Base-by-base conservation (phyloP, 2,113 vertebrate genomes). In the Lycaon pictus region DNA sequence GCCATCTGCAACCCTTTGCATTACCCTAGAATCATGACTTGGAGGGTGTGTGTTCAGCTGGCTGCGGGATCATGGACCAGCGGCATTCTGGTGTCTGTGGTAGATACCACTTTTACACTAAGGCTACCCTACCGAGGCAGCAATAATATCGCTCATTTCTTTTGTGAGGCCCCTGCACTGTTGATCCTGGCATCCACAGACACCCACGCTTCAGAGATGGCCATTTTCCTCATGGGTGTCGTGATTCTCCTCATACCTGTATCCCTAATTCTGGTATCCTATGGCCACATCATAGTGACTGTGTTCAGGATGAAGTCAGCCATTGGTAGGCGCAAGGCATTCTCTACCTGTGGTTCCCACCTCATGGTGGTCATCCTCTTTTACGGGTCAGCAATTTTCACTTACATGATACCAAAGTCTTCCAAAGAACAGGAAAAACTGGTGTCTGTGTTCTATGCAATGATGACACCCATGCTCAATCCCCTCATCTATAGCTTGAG, bases 121-220 rank as follows among this genome's bases (percentile, higher is more conserved):
- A 95, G 53, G 1, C 88, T 98, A 22, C 97, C 96, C 43, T 98
- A 97, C 32, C 82, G 2, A 96, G 98, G 97, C 58, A 93, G 89
- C 92, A 96, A 96, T 29, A 93, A 27, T 3, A 60, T 97, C n/a
- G 84, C 96, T 91, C 98, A 98, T 96, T 98, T 98, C 79, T 98
- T 98, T 84, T 98, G 98, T 96, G 97, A 98, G 69, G 98, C 94
- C 12, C 98, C 98, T 76, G 96, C 97, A 22, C 11, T 98, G 13
- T 53, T 98, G 97, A 82, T 80, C 29, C 37, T 98, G 86, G 92
- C 95, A 7, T 93, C 97, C 65, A 87, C 95, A 86, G 95, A 98
- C 58, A 92, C 90, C 32, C 35, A 7, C 5, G 72, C 53, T 76
- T 93, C 97, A 71, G 92, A 98, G 74, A 93, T 96, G 92, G 96